These are phyloP conservation scores for Oncorhynchus nerka DNA, from an alignment of 2,113 vertebrate genomes.

Conservation along the genomic window DNA sequence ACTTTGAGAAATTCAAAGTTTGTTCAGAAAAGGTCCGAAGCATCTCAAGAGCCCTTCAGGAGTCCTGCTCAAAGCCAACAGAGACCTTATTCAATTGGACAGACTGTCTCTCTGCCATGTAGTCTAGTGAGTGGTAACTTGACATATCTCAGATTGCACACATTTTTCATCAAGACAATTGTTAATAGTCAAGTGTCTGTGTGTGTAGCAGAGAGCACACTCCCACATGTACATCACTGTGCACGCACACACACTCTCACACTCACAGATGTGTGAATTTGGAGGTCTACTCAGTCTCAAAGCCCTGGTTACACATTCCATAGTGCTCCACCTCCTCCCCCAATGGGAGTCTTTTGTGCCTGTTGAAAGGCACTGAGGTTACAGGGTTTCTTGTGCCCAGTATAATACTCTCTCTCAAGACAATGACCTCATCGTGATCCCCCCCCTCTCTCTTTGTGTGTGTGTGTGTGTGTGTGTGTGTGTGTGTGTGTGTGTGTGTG, in stretches of 20 bases:
- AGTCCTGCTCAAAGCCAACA: conserved; percentile 16
- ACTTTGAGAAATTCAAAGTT: conserved; percentile 62
- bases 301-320: conserved; percentile 70
- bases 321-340: conserved; percentile 52
- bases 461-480: background rate
- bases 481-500: background rate
- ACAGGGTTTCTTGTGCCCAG: conserved; percentile 69
- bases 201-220: background rate
- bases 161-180: too few species aligned
- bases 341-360: conserved; percentile 64
- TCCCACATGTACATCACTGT: background rate
- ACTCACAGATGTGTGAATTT: conserved; percentile 35
- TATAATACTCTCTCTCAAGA: conserved; percentile 61
- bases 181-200: too few species aligned
- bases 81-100: background rate
- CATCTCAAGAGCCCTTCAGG: conserved; percentile 64
- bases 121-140: too few species aligned
- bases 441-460: background rate
- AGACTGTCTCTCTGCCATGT: too few species aligned
- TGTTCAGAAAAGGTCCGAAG: conserved; percentile 66
- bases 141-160: too few species aligned
- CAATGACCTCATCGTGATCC: conserved; percentile 61
- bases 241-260: background rate
- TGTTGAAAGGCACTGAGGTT: conserved; percentile 64
- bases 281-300: conserved; percentile 39